These are phyloP conservation scores for Pangasius sanitwongsei DNA, from an alignment of 2,797 vertebrate genomes.

Conservation along the genomic window DNA sequence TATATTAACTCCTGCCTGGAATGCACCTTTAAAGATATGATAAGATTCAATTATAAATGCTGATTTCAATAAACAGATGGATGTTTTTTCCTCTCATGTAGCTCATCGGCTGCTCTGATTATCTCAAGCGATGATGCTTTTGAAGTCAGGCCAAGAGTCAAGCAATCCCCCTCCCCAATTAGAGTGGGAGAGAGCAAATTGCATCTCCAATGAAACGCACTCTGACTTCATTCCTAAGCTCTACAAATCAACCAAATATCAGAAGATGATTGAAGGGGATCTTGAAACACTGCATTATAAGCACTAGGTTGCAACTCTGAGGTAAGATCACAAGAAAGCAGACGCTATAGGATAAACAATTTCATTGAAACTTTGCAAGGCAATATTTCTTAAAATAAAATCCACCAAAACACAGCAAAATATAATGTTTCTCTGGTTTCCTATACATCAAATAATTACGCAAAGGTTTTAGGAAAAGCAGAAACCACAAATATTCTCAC, in stretches of 20 bases:
- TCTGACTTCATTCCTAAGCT: neutral
- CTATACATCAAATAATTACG: neutral
- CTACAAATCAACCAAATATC: neutral
- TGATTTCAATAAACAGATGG: conserved; percentile 20
- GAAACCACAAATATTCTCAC: neutral
- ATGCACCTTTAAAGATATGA: neutral
- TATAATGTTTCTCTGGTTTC: neutral
- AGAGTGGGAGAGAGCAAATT: conserved; percentile 8
- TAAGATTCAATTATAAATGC: conserved; percentile 24
- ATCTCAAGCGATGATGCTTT: conserved; percentile 25
- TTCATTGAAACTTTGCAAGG: neutral
- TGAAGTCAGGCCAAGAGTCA: conserved; percentile 41
- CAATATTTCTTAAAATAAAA: neutral
- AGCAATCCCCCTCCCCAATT: conserved; percentile 9
- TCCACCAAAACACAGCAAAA: neutral
- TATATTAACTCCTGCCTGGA: conserved; percentile 1
- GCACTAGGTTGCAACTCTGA: neutral
- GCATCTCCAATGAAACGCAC: conserved; percentile 13
- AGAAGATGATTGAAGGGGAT: neutral
- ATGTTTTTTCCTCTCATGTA: neutral
- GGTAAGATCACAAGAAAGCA: neutral
- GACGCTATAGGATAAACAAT: neutral
- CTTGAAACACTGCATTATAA: neutral
- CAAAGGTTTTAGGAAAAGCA: neutral
- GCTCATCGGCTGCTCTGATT: conserved; percentile 23